Evolutionary conservation across 2,113 vertebrate genomes (phyloP).

Genomic region (Heteronetta atricapilla): DNA sequence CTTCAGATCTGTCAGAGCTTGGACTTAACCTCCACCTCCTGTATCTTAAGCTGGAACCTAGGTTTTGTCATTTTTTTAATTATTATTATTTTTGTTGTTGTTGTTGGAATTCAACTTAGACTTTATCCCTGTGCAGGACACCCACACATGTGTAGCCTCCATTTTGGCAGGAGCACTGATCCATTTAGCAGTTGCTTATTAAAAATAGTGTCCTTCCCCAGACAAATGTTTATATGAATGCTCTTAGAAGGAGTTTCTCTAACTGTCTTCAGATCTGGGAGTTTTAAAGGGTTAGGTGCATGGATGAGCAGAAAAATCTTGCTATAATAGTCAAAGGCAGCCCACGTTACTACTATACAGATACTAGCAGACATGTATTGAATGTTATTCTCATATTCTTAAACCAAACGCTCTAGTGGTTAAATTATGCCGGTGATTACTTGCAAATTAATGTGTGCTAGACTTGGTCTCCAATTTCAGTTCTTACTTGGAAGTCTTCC

Average conservation of each 20-base stretch:
- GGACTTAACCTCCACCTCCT: neutral
- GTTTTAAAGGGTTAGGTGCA: neutral
- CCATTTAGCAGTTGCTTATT: neutral
- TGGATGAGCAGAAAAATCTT: neutral
- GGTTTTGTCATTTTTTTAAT: neutral
- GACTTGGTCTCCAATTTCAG: neutral
- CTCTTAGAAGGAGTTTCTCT: neutral
- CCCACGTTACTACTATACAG: neutral
- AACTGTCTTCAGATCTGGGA: neutral
- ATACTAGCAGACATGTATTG: neutral
- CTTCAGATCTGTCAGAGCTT: neutral
- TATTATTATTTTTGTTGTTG: no score
- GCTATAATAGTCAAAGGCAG: neutral
- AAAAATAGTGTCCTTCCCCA: neutral
- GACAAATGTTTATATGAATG: neutral
- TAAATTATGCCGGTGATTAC: neutral
- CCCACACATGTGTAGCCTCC: accelerated
- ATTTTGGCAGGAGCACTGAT: accelerated
- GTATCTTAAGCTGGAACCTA: neutral
- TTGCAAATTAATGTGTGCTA: neutral
- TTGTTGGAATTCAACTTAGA: neutral
- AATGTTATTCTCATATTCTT: neutral
- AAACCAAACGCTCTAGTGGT: neutral
- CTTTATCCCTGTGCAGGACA: neutral
- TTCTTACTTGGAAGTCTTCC: neutral